phyloP scores from a whole-genome alignment of 1,140 invertebrate genomes.

The Agraylea sexmaculata region DNA sequence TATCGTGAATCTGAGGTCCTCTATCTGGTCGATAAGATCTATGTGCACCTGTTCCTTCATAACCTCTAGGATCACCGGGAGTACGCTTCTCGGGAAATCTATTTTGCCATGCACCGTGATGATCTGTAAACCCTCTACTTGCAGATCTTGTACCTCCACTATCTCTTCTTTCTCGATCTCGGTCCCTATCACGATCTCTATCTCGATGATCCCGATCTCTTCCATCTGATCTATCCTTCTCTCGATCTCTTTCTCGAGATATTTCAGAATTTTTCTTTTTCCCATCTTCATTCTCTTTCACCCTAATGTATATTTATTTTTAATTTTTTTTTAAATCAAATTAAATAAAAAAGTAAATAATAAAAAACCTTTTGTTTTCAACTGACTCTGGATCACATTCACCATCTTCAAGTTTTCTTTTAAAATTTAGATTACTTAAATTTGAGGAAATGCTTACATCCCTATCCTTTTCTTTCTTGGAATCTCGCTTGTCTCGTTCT shows the following conservation, averaged over 20 bases:
- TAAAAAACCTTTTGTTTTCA: constrained; percentile 30
- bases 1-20: constrained; percentile 31
- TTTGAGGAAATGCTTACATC: constrained; percentile 10
- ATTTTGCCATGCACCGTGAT: constrained; percentile 2
- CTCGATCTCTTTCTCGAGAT: constrained; percentile 26
- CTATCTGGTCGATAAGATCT: constrained; percentile 26
- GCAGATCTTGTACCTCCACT: constrained; percentile 29
- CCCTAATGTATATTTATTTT: constrained; percentile 37
- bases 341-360: not conserved
- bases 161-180: constrained; percentile 6
- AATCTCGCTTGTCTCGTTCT: constrained; percentile 14
- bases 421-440: constrained; percentile 23
- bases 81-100: constrained; percentile 17
- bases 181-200: constrained; percentile 22
- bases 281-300: constrained; percentile 33
- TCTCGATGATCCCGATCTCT: constrained; percentile 32
- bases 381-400: constrained; percentile 37
- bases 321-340: constrained; percentile 25
- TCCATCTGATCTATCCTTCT: constrained; percentile 27
- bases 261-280: constrained; percentile 34
- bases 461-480: constrained; percentile 20
- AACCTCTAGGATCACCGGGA: constrained; percentile 11
- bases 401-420: constrained; percentile 39
- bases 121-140: constrained; percentile 4
- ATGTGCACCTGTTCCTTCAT: constrained; percentile 10